Evolutionary conservation across 2,113 vertebrate genomes (phyloP).

Genomic region (Tachysurus fulvidraco): DNA sequence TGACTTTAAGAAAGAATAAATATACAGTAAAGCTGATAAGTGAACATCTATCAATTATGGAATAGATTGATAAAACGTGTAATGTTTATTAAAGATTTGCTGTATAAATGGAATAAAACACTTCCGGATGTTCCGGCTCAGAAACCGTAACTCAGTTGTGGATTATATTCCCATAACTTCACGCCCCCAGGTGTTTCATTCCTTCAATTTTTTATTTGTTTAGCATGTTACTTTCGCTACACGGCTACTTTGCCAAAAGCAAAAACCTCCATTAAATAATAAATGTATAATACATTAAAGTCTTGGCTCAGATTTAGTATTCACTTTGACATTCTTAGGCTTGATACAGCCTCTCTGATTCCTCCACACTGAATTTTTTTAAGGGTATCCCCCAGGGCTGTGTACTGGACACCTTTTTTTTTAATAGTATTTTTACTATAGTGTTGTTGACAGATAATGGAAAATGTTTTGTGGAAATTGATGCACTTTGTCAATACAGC

Average conservation of each 20-base stretch:
- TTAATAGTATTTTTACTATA: slow-evolving; percentile 5
- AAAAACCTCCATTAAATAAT: slow-evolving; percentile 42
- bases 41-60: neutral
- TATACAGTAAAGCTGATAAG: neutral
- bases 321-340: slow-evolving; percentile 34
- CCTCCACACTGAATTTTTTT: slow-evolving; percentile 13
- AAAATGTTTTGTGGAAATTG: slow-evolving; percentile 33
- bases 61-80: neutral
- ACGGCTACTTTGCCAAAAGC: neutral
- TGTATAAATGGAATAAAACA: neutral
- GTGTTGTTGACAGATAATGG: slow-evolving; percentile 44
- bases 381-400: slow-evolving; percentile 36
- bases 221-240: neutral
- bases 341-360: slow-evolving; percentile 10
- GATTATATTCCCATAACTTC: neutral
- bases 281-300: slow-evolving; percentile 46
- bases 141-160: neutral
- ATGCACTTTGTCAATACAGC: neutral
- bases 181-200: neutral
- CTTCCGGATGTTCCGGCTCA: neutral
- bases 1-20: neutral
- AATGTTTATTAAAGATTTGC: neutral
- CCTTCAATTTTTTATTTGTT: slow-evolving; percentile 28
- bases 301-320: slow-evolving; percentile 29
- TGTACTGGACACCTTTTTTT: neutral